Base-by-base conservation (phyloP, 2,888 invertebrate species). In the Sarcophaga variegata region DNA sequence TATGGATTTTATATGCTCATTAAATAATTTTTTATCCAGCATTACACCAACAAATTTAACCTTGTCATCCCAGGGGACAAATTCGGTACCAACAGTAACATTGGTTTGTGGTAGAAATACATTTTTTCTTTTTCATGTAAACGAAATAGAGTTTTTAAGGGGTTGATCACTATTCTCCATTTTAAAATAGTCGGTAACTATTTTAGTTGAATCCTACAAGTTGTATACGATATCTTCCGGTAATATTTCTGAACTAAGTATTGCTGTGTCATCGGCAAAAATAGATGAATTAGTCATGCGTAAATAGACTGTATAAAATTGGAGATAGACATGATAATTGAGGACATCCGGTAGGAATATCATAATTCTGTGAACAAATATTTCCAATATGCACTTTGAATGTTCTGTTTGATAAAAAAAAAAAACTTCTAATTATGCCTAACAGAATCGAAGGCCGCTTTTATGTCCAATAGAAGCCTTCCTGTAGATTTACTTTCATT, bases 321-420 rank as follows among this genome's bases (percentile, higher is more conserved):
- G 37, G 37, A 1, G 67, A 67, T 37, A 67, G 37, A 67, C 37
- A 67, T n/a, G 67, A 67, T 27, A 27, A 12, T 37, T 67, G 67
- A 0, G 67, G 67, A 11, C 8, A 67, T 27, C 11, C 11, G 22
- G 47, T 11, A 47, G 2, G 22, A 22, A 22, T 22, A 22, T 22
- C 22, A 22, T 22, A 22, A 22, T 22, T 22, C 22, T 22, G 22
- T 47, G 11, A 22, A 22, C 22, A 22, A 22, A 22, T 22, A 22
- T 22, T 22, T 22, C 22, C 22, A 22, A 22, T 22, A 37, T 67
- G 67, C 3, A 67, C 67, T n/a, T n/a, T 67, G 12, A 37, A 67
- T 25, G 37, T 6, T 37, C 37, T 37, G 14, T 67, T 8, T 8
- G 37, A 37, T 17, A 27, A 20, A 20, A 20, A 20, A 22, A 67